phyloP scores from a whole-genome alignment of 2,888 invertebrate genomes.

The Hydraecia micacea region DNA sequence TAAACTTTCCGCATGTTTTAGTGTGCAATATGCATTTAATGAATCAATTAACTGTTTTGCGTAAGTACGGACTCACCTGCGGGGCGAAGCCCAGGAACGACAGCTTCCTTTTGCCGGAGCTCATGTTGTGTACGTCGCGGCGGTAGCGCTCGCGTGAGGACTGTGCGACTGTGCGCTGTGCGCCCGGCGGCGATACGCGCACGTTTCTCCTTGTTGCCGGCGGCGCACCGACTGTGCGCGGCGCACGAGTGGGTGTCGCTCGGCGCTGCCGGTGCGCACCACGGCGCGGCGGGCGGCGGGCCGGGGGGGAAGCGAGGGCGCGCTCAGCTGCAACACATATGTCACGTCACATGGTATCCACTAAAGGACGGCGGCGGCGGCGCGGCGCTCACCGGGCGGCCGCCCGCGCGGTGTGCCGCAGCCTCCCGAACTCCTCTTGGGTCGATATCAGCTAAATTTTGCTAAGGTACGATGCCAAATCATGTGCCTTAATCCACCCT shows the following conservation, averaged over 20 bases:
- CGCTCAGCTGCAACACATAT: background rate
- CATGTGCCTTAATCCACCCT: background rate
- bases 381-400: background rate
- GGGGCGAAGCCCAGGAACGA: constrained; percentile 93
- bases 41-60: constrained; percentile 1
- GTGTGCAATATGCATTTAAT: constrained; percentile 25
- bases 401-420: background rate
- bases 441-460: background rate
- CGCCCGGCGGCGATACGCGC: constrained; percentile 34
- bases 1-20: constrained; percentile 8
- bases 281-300: background rate
- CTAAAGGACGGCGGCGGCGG: no score
- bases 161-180: constrained; percentile 20
- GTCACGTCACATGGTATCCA: background rate
- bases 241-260: constrained; percentile 22
- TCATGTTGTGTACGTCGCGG: constrained; percentile 72
- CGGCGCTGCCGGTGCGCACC: constrained; percentile 30
- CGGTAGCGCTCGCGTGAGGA: constrained; percentile 1
- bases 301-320: background rate
- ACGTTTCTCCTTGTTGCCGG: constrained; percentile 58
- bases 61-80: constrained; percentile 82
- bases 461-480: background rate
- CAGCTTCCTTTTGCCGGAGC: constrained; percentile 92
- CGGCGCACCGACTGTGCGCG: constrained; percentile 65
- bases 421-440: background rate